These are phyloP conservation scores for Calameuta idolon DNA, from an alignment of 2,888 invertebrate species.

Conservation along the genomic window DNA sequence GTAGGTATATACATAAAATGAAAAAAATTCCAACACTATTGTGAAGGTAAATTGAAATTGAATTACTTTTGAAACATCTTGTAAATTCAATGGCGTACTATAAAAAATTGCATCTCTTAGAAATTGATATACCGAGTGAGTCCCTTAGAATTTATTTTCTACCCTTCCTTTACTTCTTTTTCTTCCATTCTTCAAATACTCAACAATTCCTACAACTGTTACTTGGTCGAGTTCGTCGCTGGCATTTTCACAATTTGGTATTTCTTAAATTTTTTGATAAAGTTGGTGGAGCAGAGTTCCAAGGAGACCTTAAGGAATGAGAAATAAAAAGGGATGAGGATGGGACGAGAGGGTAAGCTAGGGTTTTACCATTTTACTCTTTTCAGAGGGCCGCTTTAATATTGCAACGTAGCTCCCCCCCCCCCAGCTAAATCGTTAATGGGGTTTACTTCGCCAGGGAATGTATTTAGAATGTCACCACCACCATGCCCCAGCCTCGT, in stretches of 20 bases:
- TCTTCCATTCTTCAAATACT: background rate
- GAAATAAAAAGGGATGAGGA: background rate
- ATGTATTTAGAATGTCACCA: constrained; percentile 14
- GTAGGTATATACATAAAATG: background rate
- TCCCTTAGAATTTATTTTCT: background rate
- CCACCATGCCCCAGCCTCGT: background rate
- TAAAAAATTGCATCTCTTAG: background rate
- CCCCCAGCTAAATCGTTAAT: constrained; percentile 19
- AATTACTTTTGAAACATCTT: background rate
- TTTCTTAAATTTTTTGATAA: background rate
- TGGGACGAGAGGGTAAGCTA: background rate
- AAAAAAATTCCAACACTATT: background rate
- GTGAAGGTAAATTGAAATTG: background rate
- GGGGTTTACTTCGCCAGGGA: constrained; percentile 9
- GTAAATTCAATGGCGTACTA: background rate
- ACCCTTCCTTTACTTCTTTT: background rate
- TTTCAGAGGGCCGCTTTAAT: constrained; percentile 7
- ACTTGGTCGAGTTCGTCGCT: constrained; percentile 30
- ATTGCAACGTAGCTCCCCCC: constrained; percentile 8
- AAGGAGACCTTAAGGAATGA: too few species aligned
- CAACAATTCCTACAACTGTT: constrained; percentile 32
- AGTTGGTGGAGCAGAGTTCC: background rate
- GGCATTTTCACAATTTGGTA: background rate
- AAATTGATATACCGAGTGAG: background rate
- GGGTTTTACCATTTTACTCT: constrained; percentile 15